A percentile compares a stretch with the other conserved stretches of the same genome.
phyloP scores from a whole-genome alignment of 2,888 invertebrate species.

The Meganola albula region DNA sequence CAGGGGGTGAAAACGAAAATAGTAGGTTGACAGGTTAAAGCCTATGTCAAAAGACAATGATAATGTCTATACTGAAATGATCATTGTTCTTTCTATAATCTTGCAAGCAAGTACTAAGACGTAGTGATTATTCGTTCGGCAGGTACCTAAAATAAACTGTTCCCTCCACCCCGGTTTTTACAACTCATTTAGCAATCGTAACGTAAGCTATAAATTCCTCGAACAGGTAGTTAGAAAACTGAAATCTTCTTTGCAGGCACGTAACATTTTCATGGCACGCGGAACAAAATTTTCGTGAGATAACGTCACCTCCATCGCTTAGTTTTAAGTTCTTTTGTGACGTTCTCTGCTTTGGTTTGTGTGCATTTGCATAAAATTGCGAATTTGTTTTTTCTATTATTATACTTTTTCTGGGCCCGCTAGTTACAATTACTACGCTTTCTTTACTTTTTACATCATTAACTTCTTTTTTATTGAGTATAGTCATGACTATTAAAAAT shows the following conservation, averaged over 20 bases:
- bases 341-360: constrained; percentile 16
- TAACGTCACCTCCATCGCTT: constrained; percentile 38
- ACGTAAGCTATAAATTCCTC: not conserved
- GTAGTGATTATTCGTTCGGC: no score
- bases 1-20: no score
- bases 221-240: constrained; percentile 42
- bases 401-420: not conserved
- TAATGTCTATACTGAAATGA: no score
- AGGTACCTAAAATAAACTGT: no score
- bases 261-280: constrained; percentile 43
- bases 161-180: no score
- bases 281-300: constrained; percentile 41
- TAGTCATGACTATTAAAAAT: not conserved
- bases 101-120: no score
- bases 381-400: constrained; percentile 2
- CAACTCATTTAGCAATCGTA: not conserved
- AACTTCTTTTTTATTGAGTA: not conserved
- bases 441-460: not conserved
- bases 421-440: not conserved
- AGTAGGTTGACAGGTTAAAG: no score
- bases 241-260: constrained; percentile 39
- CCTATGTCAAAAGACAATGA: no score
- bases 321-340: constrained; percentile 30
- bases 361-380: constrained; percentile 17
- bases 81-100: no score